These are phyloP conservation scores for Perccottus glenii DNA, from an alignment of 2,113 vertebrate species.

Conservation along the genomic window DNA sequence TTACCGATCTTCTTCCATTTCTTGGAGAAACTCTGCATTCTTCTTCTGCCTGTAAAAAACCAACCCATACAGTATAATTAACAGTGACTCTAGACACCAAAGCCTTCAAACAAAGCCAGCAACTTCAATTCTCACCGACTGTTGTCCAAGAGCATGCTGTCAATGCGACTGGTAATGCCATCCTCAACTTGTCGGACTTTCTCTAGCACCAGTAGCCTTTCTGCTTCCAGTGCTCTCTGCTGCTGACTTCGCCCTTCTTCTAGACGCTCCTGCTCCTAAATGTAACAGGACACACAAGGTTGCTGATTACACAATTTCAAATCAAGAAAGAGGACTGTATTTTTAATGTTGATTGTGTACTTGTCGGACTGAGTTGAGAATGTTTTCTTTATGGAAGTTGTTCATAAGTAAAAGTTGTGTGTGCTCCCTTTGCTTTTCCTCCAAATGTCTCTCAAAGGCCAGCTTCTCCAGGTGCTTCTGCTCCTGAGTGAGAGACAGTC, in stretches of 20 bases:
- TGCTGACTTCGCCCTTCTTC: conserved; percentile 84
- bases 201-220: conserved; percentile 83
- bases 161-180: conserved; percentile 79
- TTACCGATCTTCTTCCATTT: conserved; percentile 92
- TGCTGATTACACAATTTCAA: not conserved
- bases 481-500: conserved; percentile 74
- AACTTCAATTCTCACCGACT: conserved; percentile 77
- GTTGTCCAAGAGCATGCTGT: conserved; percentile 86
- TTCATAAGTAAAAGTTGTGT: conserved; percentile 85
- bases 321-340: not conserved
- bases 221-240: conserved; percentile 84
- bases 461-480: conserved; percentile 89
- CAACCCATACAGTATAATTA: conserved; percentile 1
- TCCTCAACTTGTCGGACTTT: conserved; percentile 85
- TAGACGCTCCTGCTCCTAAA: conserved; percentile 87
- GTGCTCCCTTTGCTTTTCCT: conserved; percentile 85
- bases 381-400: conserved; percentile 83
- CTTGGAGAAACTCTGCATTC: conserved; percentile 88
- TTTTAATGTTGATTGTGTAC: conserved; percentile 58
- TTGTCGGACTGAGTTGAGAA: conserved; percentile 89
- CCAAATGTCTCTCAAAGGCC: conserved; percentile 87
- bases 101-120: not conserved
- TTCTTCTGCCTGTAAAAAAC: conserved; percentile 84
- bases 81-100: not conserved
- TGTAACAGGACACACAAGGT: not conserved